phyloP scores from a whole-genome alignment of 2,888 invertebrate species.

The Buathra laborator region DNA sequence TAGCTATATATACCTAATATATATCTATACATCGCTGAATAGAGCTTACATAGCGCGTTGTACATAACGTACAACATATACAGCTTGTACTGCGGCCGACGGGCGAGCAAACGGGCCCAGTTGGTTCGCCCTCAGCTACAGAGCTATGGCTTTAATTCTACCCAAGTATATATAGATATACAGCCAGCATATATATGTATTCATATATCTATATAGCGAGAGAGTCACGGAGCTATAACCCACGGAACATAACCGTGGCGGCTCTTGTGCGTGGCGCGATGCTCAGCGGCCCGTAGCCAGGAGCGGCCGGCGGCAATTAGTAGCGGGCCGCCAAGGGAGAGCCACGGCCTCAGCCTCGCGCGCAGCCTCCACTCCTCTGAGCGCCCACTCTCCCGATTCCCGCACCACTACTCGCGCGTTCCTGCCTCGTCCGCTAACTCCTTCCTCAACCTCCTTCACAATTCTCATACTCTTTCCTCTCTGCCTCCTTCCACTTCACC shows the following conservation, averaged over 20 bases:
- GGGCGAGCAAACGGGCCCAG: background rate
- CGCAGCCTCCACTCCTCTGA: conserved; percentile 66
- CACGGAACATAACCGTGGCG: conserved; percentile 77
- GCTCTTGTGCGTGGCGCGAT: conserved; percentile 80
- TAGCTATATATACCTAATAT: background rate
- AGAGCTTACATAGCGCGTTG: conserved; percentile 2
- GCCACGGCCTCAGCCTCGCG: conserved; percentile 69
- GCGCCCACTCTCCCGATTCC: conserved; percentile 68
- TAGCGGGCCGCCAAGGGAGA: conserved; percentile 84
- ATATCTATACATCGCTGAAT: background rate
- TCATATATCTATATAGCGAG: conserved; percentile 15
- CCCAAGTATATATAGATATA: conserved; percentile 6
- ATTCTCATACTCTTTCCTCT: conserved; percentile 58
- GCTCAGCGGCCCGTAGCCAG: conserved; percentile 83
- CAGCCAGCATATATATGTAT: background rate
- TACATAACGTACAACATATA: conserved; percentile 22
- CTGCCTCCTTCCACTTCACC: conserved; percentile 66
- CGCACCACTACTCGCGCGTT: conserved; percentile 56
- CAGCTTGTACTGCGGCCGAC: conserved; percentile 8
- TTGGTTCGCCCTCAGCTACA: conserved; percentile 23
- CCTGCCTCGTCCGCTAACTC: conserved; percentile 61
- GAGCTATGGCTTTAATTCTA: conserved; percentile 30
- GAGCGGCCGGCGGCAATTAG: conserved; percentile 84
- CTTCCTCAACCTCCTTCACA: conserved; percentile 50
- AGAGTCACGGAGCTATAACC: conserved; percentile 75